These are phyloP conservation scores for Leptodactylus fuscus DNA, from an alignment of 2,113 vertebrate genomes.

Conservation along the genomic window DNA sequence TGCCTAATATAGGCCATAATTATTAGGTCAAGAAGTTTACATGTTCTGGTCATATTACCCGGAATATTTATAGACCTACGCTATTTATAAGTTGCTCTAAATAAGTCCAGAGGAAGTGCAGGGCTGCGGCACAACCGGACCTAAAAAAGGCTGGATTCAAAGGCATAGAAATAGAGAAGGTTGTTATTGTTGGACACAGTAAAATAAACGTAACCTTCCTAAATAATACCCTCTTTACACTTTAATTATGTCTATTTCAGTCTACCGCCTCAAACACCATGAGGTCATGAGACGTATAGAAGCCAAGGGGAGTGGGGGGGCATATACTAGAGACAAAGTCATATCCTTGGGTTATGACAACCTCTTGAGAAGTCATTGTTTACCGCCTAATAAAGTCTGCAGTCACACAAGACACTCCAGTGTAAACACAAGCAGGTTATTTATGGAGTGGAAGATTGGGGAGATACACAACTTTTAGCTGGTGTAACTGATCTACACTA, in stretches of 20 bases:
- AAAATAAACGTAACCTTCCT: neutral
- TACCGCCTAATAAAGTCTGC: neutral
- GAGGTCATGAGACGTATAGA: neutral
- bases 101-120: constrained; percentile 31
- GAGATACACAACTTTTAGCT: constrained; percentile 60
- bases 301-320: too few relatives aligned
- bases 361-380: neutral
- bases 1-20: constrained; percentile 46
- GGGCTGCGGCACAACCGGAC: neutral
- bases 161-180: too few relatives aligned
- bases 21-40: constrained; percentile 45
- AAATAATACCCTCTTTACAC: neutral
- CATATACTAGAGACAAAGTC: neutral
- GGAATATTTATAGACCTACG: constrained; percentile 45
- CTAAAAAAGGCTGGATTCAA: neutral
- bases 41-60: constrained; percentile 52
- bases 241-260: neutral
- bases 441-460: constrained; percentile 16
- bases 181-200: neutral
- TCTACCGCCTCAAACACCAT: too few relatives aligned
- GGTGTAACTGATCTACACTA: constrained; percentile 60
- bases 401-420: neutral
- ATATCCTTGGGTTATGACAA: neutral
- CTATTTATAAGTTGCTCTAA: constrained; percentile 53
- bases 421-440: constrained; percentile 19